Evolutionary conservation across 2,797 vertebrate genomes (phyloP).

Genomic region (Karalla daura): DNA sequence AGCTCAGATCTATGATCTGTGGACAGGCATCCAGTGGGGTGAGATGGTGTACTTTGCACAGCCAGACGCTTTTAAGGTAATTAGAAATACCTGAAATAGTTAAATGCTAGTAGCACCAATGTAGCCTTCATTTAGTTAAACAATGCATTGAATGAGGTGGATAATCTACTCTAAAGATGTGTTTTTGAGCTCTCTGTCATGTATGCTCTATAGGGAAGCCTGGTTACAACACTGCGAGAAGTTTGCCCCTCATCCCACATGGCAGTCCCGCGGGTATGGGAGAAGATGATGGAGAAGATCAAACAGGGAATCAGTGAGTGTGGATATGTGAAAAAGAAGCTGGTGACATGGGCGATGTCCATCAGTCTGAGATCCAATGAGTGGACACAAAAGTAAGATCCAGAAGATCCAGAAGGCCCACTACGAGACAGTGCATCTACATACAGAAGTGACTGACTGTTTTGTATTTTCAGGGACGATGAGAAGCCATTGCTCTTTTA

Average conservation of each 20-base stretch:
- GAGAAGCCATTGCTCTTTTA: slow-evolving; percentile 83
- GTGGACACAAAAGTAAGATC: slow-evolving; percentile 76
- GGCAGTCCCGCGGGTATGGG: slow-evolving; percentile 92
- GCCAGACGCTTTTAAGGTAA: slow-evolving; percentile 91
- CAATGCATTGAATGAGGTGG: no score
- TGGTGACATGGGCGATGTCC: slow-evolving; percentile 90
- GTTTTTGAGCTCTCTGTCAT: not conserved
- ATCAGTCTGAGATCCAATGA: slow-evolving; percentile 86
- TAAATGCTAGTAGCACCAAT: not conserved
- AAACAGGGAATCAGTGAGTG: slow-evolving; percentile 84
- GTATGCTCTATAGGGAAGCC: slow-evolving; percentile 80
- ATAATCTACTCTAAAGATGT: no score
- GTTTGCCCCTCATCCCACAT: slow-evolving; percentile 87
- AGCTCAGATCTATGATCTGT: slow-evolving; percentile 91
- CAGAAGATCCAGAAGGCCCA: not conserved
- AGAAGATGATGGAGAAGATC: slow-evolving; percentile 92
- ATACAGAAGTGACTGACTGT: not conserved
- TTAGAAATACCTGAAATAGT: not conserved
- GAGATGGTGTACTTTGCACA: slow-evolving; percentile 90
- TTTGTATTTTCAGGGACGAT: slow-evolving; percentile 71
- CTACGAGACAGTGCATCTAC: not conserved
- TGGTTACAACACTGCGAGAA: slow-evolving; percentile 86
- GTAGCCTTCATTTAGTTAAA: no score
- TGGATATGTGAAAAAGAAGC: slow-evolving; percentile 87
- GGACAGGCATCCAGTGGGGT: slow-evolving; percentile 90